Evolutionary conservation across 1,140 invertebrate species (phyloP).

Genomic region (Euborellia annulipes): DNA sequence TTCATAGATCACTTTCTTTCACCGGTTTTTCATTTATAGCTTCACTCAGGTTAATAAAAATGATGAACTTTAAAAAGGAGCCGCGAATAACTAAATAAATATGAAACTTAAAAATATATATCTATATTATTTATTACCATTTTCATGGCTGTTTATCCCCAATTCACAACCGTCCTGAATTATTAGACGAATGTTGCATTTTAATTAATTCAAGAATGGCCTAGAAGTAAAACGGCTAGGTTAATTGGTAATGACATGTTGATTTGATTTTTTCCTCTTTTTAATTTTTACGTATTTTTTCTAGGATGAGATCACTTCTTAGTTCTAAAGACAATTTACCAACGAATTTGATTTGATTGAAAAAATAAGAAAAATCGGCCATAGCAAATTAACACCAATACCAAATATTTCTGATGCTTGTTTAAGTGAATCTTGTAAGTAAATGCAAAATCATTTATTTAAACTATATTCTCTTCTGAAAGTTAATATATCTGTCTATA

Average conservation of each 20-base stretch:
- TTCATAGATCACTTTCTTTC: too few species aligned
- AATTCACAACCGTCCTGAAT: slow-evolving; percentile 50
- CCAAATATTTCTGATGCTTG: slow-evolving; percentile 45
- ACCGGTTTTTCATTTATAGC: too few species aligned
- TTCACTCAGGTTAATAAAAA: too few species aligned
- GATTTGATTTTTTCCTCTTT: background rate
- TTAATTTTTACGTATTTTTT: slow-evolving; percentile 8
- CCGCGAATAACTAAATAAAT: too few species aligned
- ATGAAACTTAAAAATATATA: background rate
- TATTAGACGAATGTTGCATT: slow-evolving; percentile 45
- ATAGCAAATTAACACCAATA: slow-evolving; percentile 54
- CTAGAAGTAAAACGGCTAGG: slow-evolving; percentile 53
- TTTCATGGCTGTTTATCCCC: slow-evolving; percentile 33
- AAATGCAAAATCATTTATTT: slow-evolving; percentile 2
- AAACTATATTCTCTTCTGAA: too few species aligned
- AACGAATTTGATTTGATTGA: slow-evolving; percentile 49
- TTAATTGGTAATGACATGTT: too few species aligned
- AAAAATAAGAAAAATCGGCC: slow-evolving; percentile 44
- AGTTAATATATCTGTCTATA: too few species aligned
- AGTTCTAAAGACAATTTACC: slow-evolving; percentile 53
- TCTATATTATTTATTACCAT: background rate
- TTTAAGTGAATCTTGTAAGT: slow-evolving; percentile 48
- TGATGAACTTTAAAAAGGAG: too few species aligned
- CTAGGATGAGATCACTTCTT: slow-evolving; percentile 43
- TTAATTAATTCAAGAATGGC: slow-evolving; percentile 69